Evolutionary conservation across 1,140 invertebrate species (phyloP).

Genomic region (Trichomalopsis sarcophagae): DNA sequence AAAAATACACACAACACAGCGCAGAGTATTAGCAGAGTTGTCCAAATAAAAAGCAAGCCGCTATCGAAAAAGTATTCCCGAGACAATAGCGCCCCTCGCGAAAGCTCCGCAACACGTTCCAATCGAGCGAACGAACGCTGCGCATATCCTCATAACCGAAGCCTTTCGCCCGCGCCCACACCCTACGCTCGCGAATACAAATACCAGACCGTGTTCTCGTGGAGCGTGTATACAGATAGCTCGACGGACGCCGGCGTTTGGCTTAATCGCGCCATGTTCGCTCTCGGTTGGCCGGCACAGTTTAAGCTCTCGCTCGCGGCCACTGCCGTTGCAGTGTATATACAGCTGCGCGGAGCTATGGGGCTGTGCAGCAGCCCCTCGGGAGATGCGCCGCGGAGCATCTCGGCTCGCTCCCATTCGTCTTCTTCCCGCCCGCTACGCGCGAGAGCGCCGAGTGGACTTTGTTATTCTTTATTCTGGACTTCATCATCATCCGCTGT

Average conservation of each 20-base stretch:
- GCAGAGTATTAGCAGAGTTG: too few relatives aligned
- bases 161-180: background rate
- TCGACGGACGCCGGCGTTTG: background rate
- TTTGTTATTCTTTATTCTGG: background rate
- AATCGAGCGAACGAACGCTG: background rate
- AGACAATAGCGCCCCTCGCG: too few relatives aligned
- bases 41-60: too few relatives aligned
- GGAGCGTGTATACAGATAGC: background rate
- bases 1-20: too few relatives aligned
- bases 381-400: background rate
- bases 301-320: background rate
- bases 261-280: conserved; percentile 40
- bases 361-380: background rate
- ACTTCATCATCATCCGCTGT: background rate
- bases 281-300: background rate
- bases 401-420: background rate
- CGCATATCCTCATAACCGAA: background rate
- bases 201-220: background rate
- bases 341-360: background rate
- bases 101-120: background rate
- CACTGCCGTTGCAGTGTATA: background rate
- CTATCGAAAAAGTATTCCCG: too few relatives aligned
- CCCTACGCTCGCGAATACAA: background rate
- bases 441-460: background rate
- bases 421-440: background rate